Evolutionary conservation across 2,113 vertebrate species (phyloP).

Genomic region (Rhizomys pruinosus): DNA sequence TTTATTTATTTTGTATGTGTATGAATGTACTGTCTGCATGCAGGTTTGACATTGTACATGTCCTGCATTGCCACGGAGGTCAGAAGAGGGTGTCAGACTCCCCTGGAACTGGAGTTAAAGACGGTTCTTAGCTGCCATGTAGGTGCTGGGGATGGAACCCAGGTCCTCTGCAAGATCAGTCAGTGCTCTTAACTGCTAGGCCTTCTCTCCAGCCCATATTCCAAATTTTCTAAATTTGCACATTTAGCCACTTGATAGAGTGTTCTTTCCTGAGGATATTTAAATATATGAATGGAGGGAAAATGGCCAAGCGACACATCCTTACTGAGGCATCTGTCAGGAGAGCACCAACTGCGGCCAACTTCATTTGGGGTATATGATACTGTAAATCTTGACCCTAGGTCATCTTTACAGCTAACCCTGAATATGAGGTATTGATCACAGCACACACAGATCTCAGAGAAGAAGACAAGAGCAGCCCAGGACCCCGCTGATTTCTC

Average conservation of each 20-base stretch:
- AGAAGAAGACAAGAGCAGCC: conserved; percentile 83
- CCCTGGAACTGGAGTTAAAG: no score
- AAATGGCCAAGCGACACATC: not conserved
- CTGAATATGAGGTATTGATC: conserved; percentile 85
- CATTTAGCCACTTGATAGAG: conserved; percentile 22
- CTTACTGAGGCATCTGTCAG: conserved; percentile 72
- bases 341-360: conserved; percentile 60
- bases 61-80: no score
- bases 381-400: conserved; percentile 76
- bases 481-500: conserved; percentile 83
- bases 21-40: no score
- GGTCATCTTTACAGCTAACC: conserved; percentile 78
- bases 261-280: not conserved
- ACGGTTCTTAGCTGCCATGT: no score
- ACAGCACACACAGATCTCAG: conserved; percentile 82
- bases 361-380: conserved; percentile 78
- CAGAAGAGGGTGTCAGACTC: no score
- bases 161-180: no score
- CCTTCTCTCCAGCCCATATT: no score
- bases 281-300: not conserved
- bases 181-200: no score
- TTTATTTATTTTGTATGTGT: no score
- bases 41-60: no score
- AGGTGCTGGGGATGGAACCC: no score
- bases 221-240: conserved; percentile 36